Conservation (phyloP, 2,888 invertebrate species). For the Euplagia quadripunctaria region DNA sequence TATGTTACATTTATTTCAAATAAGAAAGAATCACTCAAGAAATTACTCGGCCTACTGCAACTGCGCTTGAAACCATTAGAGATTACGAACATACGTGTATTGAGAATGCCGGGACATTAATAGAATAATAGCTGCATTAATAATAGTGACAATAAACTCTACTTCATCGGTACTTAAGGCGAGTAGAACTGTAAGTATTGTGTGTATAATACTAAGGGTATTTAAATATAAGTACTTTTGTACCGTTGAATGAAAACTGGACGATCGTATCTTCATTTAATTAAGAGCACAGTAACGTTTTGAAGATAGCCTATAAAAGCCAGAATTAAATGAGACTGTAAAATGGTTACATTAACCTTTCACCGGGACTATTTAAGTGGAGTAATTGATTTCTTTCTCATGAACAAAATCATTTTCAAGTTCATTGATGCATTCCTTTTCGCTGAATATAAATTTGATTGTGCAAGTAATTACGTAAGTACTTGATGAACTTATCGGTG, state of each 20-base stretch:
- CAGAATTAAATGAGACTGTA: slow-evolving; percentile 71
- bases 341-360: slow-evolving; percentile 80
- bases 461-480: neutral
- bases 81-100: neutral
- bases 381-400: slow-evolving; percentile 73
- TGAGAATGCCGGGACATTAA: neutral
- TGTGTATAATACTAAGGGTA: too few relatives aligned
- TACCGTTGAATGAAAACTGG: slow-evolving; percentile 49
- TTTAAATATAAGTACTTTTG: slow-evolving; percentile 33
- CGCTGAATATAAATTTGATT: slow-evolving; percentile 29
- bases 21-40: neutral
- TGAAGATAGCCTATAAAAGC: slow-evolving; percentile 70
- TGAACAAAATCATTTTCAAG: slow-evolving; percentile 57
- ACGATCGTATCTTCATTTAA: slow-evolving; percentile 70
- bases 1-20: too few relatives aligned
- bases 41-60: neutral
- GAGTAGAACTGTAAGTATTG: neutral
- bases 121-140: slow-evolving; percentile 5
- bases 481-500: neutral
- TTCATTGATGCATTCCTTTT: slow-evolving; percentile 26
- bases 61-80: neutral
- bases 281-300: slow-evolving; percentile 73
- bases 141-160: slow-evolving; percentile 5
- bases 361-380: slow-evolving; percentile 69
- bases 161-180: slow-evolving; percentile 1